Percentiles rank a stretch among this genome's conserved stretches.
Conservation (phyloP, 2,113 vertebrate genomes). For the Fregata magnificens region DNA sequence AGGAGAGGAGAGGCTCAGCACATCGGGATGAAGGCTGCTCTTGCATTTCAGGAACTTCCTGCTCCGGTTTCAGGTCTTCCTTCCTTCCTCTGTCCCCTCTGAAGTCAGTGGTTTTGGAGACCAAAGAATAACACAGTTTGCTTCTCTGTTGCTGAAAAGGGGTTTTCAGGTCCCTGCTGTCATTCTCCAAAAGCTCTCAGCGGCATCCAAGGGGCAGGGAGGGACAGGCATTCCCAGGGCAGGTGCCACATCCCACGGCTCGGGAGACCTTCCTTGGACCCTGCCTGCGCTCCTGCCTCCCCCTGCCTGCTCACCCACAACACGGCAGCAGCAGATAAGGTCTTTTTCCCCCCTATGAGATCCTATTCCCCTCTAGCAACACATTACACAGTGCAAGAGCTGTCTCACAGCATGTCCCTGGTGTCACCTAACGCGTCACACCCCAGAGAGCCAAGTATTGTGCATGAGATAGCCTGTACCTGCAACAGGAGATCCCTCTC, state of each 20-base stretch:
- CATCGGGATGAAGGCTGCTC: neutral
- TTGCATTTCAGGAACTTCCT: constrained; percentile 34
- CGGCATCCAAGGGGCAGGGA: neutral
- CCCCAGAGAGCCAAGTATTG: accelerated
- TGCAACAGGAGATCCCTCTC: neutral
- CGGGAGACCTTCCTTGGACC: neutral
- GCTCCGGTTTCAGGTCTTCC: constrained; percentile 27
- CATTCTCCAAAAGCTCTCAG: neutral
- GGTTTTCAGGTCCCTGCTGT: neutral
- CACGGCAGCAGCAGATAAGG: neutral
- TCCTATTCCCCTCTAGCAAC: neutral
- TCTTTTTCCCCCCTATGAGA: neutral
- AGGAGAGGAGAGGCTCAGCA: neutral
- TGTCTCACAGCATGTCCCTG: neutral
- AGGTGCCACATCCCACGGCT: neutral
- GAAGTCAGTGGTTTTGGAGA: neutral
- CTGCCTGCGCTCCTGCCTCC: neutral
- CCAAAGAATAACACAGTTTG: neutral
- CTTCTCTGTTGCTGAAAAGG: neutral
- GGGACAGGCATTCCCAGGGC: neutral
- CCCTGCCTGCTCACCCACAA: neutral
- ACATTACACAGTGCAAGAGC: neutral
- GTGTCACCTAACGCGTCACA: neutral
- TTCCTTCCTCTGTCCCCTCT: neutral
- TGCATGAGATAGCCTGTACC: neutral